Evolutionary conservation across 2,888 invertebrate genomes (phyloP).

Genomic region (Balanococcus diminutus): DNA sequence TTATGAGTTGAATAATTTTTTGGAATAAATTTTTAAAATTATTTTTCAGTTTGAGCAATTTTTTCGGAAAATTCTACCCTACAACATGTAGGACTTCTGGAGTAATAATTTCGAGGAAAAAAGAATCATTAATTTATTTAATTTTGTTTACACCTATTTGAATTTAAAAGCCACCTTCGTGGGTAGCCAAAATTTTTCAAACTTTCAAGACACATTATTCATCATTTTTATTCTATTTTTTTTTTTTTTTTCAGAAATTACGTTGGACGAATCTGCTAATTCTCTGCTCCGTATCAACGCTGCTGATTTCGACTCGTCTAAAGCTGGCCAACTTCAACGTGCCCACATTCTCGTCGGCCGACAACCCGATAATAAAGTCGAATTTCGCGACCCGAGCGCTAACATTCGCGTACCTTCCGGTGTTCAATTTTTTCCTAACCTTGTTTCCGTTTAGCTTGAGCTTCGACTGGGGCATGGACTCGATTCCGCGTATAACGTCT

Average conservation of each 20-base stretch:
- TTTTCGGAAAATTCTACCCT: no score
- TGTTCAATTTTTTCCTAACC: conserved; percentile 85
- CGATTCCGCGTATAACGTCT: conserved; percentile 82
- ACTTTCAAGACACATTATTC: no score
- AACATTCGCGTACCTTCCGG: conserved; percentile 89
- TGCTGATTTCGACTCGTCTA: conserved; percentile 75
- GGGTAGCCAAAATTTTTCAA: no score
- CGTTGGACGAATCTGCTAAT: conserved; percentile 53
- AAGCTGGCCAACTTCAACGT: conserved; percentile 74
- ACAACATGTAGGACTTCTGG: no score
- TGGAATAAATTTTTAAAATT: no score
- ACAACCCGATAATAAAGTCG: conserved; percentile 91
- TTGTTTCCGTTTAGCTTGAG: conserved; percentile 85
- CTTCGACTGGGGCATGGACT: conserved; percentile 99
- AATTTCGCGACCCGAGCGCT: conserved; percentile 80
- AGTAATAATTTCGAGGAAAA: no score
- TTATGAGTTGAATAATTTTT: no score
- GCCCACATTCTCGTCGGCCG: conserved; percentile 87
- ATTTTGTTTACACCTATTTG: no score
- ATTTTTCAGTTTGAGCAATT: no score
- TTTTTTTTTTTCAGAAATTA: conserved; percentile 24
- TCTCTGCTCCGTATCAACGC: conserved; percentile 40
- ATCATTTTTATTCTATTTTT: no score
- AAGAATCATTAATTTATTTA: no score
- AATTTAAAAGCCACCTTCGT: no score